Percentiles rank a stretch among this genome's conserved stretches.
phyloP scores from a whole-genome alignment of 2,888 invertebrate genomes.

The Dorcus hopei region DNA sequence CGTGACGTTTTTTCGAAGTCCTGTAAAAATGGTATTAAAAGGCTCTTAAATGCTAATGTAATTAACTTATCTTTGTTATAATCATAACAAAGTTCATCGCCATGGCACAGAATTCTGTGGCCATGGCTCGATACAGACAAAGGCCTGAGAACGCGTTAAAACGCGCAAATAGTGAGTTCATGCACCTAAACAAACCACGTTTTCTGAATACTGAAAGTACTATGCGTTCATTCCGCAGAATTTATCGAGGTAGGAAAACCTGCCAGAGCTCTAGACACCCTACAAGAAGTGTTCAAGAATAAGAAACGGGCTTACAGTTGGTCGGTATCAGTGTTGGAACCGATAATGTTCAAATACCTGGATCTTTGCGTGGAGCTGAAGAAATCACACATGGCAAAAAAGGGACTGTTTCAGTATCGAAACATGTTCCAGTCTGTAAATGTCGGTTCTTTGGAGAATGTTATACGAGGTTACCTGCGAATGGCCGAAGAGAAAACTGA shows the following conservation, averaged over 20 bases:
- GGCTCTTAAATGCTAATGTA: conserved; percentile 11
- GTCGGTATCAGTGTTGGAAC: conserved; percentile 95
- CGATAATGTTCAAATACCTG: conserved; percentile 99
- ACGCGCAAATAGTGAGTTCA: conserved; percentile 88
- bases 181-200: conserved; percentile 33
- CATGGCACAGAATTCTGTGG: conserved; percentile 36
- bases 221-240: conserved; percentile 57
- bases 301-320: conserved; percentile 97
- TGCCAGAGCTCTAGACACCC: conserved; percentile 90
- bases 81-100: conserved; percentile 21
- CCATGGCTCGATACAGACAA: conserved; percentile 83
- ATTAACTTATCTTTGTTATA: no score
- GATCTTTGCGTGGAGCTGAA: conserved; percentile 97
- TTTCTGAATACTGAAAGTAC: conserved; percentile 1
- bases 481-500: conserved; percentile 97
- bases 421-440: conserved; percentile 97
- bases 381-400: conserved; percentile 98
- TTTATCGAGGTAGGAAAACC: conserved; percentile 99
- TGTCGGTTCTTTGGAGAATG: conserved; percentile 96
- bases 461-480: conserved; percentile 89
- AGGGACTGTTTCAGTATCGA: conserved; percentile 97
- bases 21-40: neutral
- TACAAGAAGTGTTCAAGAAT: conserved; percentile 97
- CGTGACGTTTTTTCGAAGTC: neutral
- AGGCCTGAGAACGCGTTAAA: conserved; percentile 99